Evolutionary conservation across 53 echinoderm and acorn worm species (phyloP), one percentile per base, ranked within the genome.

Genomic region (Mesocentrotus franciscanus): DNA sequence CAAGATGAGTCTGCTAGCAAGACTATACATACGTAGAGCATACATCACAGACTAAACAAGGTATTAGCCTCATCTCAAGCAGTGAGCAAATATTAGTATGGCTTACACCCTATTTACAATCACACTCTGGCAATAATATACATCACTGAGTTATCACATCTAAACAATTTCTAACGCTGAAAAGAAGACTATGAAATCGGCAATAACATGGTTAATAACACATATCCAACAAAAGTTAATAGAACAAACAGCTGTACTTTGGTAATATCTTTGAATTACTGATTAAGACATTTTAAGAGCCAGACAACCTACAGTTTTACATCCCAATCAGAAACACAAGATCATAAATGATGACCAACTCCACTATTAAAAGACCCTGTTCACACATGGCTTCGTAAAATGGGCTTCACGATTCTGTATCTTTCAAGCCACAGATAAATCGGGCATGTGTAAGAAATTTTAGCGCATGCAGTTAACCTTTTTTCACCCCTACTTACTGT

Each of bases 61-160:
- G 29, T 58, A 27, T 14, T 58, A n/a, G 59, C 87, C 87, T 87
- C 58, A 59, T 58, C 13, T 57, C 58, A 87, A 87, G 58, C 87
- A 87, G 87, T 87, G n/a, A 29, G 57, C 27, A 87, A 4, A 33
- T 87, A 87, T 57, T 58, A 55, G 24, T 55, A 87, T 58, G 59
- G 18, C 33, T 81, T 81, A 81, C 22, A 81, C 81, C 20, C 39
- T 81, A 81, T 81, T n/a, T 87, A 87, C 87, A 87, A 57, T 87
- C 57, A 87, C 87, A 87, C 56, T 87, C 87, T 87, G 87, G 87
- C 29, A 87, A 84, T 84, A 84, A 8, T 84, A 84, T 49, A 49
- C 49, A 49, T 49, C 42, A 84, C 18, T 49, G 84, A 84, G 55
- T 42, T 42, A 10, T 49, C n/a, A 42, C 49, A 58, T n/a, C 56